Conservation (phyloP, 2,888 invertebrate species). For the Pseudeuparius sepicola region DNA sequence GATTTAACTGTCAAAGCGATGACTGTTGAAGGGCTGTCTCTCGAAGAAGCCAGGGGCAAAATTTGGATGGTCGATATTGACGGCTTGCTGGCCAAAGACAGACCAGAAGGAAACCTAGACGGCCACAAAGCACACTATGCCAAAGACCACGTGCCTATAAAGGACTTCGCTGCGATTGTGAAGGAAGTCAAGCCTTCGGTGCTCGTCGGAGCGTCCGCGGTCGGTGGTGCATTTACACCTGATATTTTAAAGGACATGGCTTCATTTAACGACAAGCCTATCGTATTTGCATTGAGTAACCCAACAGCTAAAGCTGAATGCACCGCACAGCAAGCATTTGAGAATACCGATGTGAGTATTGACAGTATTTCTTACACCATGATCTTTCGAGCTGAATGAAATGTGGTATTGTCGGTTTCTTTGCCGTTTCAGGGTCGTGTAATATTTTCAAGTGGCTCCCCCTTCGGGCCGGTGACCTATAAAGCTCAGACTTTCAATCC, state of each 20-base stretch:
- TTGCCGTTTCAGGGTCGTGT: constrained; percentile 71
- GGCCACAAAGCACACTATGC: constrained; percentile 64
- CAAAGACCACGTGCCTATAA: constrained; percentile 69
- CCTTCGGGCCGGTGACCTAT: constrained; percentile 77
- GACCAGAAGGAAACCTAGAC: constrained; percentile 54
- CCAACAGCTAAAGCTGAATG: constrained; percentile 98
- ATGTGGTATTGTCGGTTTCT: constrained; percentile 5
- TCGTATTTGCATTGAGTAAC: constrained; percentile 96
- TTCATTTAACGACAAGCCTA: constrained; percentile 72
- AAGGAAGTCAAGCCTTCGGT: constrained; percentile 77
- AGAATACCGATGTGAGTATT: constrained; percentile 65
- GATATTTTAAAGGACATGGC: constrained; percentile 83
- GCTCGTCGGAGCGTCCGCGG: constrained; percentile 70
- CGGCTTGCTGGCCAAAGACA: constrained; percentile 70
- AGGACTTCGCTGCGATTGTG: constrained; percentile 69
- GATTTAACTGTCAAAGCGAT: constrained; percentile 69
- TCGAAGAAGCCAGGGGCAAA: constrained; percentile 67
- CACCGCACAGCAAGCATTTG: constrained; percentile 91
- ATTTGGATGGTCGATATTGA: constrained; percentile 95
- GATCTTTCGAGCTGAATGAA: neutral
- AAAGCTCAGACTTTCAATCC: constrained; percentile 75
- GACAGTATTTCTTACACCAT: neutral
- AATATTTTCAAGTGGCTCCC: constrained; percentile 93
- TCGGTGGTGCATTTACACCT: constrained; percentile 82
- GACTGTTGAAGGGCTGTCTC: neutral